Evolutionary conservation across 2,888 invertebrate genomes (phyloP), one percentile per base, ranked within the genome.

Genomic region (Heliothis peltigera): DNA sequence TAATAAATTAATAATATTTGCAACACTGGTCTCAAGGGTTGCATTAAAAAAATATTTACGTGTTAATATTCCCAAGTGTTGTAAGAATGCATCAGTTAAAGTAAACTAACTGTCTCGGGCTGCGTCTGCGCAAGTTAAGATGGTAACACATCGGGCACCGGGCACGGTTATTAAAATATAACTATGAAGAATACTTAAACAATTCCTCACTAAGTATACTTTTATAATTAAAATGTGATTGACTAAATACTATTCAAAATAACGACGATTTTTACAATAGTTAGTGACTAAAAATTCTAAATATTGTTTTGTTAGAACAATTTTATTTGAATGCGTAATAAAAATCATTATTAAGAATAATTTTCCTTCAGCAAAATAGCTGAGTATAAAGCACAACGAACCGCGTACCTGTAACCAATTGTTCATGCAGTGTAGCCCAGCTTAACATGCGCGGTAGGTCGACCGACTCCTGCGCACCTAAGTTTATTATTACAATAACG

Each of bases 401-500:
- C 4, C 32, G 35, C 35, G 35, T 15, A 15, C 35, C 35, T 35
- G 35, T 15, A 35, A 3, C 12, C 32, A 12, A 35, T 35, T 35
- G 35, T 15, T 35, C 35, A 35, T 56, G 39, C 61, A 56, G 56
- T 70, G 61, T 73, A 39, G 1, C 53, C 10, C 61, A 61, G n/a
- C 70, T 39, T 67, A 21, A 67, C 12, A 70, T 39, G 60, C 66
- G 75, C 74, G 80, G 81, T 73, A 77, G 81, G 79, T 72, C 76
- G 55, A 64, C 66, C 55, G 62, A 61, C 75, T 65, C 75, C 79
- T 73, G 74, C 72, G 70, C 75, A 80, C 44, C 61, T 59, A 57
- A 75, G 82, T 84, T 81, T 81, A 75, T 82, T 82, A 80, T 82
- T 81, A 67, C 80, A 73, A 75, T 70, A 78, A 72, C 75, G 70